Evolutionary conservation across 2,797 vertebrate species (phyloP).

Genomic region (Florisuga fusca): DNA sequence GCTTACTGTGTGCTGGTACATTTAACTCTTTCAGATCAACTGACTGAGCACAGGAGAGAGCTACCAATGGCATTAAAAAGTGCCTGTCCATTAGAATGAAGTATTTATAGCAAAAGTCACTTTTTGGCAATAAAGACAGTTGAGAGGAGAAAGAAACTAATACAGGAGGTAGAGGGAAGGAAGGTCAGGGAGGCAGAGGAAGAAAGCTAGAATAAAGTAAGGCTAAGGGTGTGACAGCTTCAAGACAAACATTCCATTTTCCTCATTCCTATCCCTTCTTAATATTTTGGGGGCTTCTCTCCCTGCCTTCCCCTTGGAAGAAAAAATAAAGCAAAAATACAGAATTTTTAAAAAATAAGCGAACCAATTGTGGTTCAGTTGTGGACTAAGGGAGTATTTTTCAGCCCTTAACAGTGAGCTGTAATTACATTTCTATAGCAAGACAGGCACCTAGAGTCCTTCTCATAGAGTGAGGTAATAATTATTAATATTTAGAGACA

Average conservation of each 20-base stretch:
- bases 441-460: neutral
- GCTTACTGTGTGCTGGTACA: slow-evolving; percentile 25
- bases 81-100: neutral
- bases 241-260: neutral
- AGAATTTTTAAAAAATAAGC: neutral
- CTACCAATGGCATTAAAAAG: neutral
- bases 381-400: neutral
- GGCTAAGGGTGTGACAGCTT: neutral
- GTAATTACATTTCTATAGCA: neutral
- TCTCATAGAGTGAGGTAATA: neutral
- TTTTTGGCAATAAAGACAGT: neutral
- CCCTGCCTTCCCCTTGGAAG: accelerated
- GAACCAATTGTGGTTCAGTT: neutral
- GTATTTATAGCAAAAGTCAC: neutral
- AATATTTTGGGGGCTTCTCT: neutral
- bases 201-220: neutral
- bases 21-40: slow-evolving; percentile 69
- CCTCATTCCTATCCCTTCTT: neutral
- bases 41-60: neutral
- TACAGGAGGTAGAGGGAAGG: neutral
- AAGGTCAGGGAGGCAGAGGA: accelerated
- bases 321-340: neutral
- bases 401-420: neutral
- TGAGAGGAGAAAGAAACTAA: neutral
- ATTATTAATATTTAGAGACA: neutral